Percentiles rank a stretch among this genome's conserved stretches.
These are phyloP conservation scores for Terebella lapidaria DNA, from an alignment of 2,888 invertebrate species.

Conservation along the genomic window DNA sequence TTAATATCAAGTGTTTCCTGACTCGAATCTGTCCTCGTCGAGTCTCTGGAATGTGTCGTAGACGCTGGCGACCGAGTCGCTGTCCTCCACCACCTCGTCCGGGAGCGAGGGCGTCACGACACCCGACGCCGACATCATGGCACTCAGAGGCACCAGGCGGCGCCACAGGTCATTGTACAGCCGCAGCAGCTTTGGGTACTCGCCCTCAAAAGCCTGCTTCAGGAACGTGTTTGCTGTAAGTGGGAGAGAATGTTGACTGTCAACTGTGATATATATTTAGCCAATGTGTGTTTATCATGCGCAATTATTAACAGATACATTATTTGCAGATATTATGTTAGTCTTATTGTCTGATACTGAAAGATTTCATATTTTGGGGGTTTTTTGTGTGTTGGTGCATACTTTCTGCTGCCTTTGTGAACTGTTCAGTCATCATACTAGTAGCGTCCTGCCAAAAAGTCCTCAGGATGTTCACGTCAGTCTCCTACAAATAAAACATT, in stretches of 20 bases:
- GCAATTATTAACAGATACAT: no score
- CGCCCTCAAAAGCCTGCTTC: constrained; percentile 79
- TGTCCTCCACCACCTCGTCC: neutral
- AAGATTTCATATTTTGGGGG: no score
- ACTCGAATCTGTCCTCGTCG: neutral
- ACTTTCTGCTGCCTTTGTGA: constrained; percentile 29
- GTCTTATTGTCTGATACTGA: no score
- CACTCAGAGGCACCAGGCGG: constrained; percentile 58
- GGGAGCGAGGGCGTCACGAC: neutral
- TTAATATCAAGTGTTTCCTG: no score
- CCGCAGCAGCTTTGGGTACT: constrained; percentile 79
- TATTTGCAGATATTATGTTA: no score
- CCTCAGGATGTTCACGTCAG: constrained; percentile 41
- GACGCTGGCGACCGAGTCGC: neutral
- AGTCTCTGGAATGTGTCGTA: constrained; percentile 1
- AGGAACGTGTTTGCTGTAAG: constrained; percentile 55
- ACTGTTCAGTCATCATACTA: constrained; percentile 53
- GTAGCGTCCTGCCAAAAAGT: constrained; percentile 62
- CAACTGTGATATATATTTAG: neutral
- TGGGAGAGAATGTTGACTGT: neutral
- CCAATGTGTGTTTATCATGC: no score
- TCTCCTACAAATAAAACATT: constrained; percentile 29
- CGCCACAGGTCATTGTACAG: constrained; percentile 73
- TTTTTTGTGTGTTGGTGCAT: no score
- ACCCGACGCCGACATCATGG: neutral